Percentiles rank a stretch among this genome's conserved stretches.
Conservation (phyloP, 2,888 invertebrate species). For the Podotricha telesiphe region DNA sequence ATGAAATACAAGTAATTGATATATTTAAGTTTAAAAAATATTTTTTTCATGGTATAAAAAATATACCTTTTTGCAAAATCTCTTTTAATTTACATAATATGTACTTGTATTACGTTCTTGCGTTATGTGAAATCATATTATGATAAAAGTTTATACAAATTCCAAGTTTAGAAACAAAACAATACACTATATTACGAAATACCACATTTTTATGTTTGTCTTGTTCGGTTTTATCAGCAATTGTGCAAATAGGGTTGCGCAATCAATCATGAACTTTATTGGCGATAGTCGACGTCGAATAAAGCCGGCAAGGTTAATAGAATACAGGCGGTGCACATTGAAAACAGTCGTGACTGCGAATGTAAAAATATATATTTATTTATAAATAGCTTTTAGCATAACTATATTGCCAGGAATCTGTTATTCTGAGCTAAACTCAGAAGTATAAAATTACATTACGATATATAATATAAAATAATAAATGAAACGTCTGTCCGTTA, state of each 20-base stretch:
- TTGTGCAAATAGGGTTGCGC: constrained; percentile 64
- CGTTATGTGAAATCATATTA: not conserved
- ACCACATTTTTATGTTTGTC: constrained; percentile 30
- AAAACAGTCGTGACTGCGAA: constrained; percentile 49
- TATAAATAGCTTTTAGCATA: constrained; percentile 23
- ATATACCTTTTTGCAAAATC: not conserved
- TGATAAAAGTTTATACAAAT: constrained; percentile 5
- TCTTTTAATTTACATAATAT: not conserved
- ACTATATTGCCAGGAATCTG: constrained; percentile 10
- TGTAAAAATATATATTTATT: constrained; percentile 44
- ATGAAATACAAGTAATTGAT: not conserved
- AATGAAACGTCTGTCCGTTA: not conserved
- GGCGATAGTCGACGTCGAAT: constrained; percentile 53
- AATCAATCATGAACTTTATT: constrained; percentile 58
- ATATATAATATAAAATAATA: not conserved
- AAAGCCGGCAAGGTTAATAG: constrained; percentile 63
- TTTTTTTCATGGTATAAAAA: not conserved
- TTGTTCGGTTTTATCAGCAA: constrained; percentile 46
- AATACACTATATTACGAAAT: constrained; percentile 31
- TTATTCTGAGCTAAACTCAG: not conserved
- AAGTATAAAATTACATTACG: not conserved
- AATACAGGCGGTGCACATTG: constrained; percentile 58
- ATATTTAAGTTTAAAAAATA: not conserved
- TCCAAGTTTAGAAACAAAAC: constrained; percentile 22
- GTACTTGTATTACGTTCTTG: not conserved